phyloP scores from a whole-genome alignment of 92 coral and sea anemone genomes.

The Palythoa grandiflora region DNA sequence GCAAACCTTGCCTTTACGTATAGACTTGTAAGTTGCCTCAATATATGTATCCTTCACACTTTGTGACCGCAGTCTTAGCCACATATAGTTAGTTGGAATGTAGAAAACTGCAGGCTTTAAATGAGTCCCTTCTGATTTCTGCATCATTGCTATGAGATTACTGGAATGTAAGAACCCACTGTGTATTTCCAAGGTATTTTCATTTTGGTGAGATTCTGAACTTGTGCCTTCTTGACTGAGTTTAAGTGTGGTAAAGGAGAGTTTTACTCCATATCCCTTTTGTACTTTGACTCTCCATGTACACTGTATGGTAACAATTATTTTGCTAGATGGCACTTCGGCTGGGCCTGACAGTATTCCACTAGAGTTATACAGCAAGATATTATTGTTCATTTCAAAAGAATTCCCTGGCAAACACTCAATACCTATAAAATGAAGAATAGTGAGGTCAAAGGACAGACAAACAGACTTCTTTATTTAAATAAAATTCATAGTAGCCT shows the following conservation, averaged over 20 bases:
- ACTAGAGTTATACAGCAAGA: slow-evolving; percentile 2
- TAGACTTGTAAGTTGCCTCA: slow-evolving; percentile 3
- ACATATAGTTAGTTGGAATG: slow-evolving; percentile 18
- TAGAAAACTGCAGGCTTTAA: not conserved
- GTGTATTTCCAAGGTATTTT: slow-evolving; percentile 12
- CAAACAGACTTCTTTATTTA: too few species aligned
- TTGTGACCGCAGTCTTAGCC: slow-evolving; percentile 1
- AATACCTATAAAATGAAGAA: not conserved
- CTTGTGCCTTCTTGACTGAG: not conserved
- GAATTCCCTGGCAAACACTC: slow-evolving; percentile 19
- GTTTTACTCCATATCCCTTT: slow-evolving; percentile 4
- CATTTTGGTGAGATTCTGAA: not conserved
- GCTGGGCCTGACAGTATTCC: slow-evolving; percentile 20
- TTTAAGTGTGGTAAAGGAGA: slow-evolving; percentile 4
- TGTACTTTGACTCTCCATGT: slow-evolving; percentile 14
- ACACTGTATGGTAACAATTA: not conserved
- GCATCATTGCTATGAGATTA: not conserved
- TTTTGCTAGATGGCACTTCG: slow-evolving; percentile 5
- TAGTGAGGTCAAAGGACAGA: too few species aligned
- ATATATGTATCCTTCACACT: slow-evolving; percentile 23
- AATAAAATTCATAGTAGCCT: too few species aligned
- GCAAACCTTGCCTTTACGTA: slow-evolving; percentile 2
- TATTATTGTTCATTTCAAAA: slow-evolving; percentile 25
- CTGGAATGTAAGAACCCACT: slow-evolving; percentile 22
- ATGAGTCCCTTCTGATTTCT: not conserved